Conservation (phyloP, 2,113 vertebrate species). For the Zapornia atra region DNA sequence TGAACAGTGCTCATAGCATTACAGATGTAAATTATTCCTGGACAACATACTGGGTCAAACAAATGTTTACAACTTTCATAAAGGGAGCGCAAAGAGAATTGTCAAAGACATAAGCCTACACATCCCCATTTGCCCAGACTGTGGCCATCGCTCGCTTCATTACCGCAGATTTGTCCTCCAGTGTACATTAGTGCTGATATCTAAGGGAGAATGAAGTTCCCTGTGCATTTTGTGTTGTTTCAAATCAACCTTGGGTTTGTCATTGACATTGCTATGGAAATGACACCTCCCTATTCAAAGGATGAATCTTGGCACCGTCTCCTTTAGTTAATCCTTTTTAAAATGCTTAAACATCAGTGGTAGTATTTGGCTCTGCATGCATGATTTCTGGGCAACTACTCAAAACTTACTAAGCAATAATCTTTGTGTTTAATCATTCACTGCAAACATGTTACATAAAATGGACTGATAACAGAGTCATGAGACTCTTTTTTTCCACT, state of each 20-base stretch:
- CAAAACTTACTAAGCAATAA: slow-evolving; percentile 52
- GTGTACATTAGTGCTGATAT: not conserved
- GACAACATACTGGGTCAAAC: not conserved
- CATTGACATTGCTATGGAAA: not conserved
- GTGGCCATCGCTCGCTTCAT: not conserved
- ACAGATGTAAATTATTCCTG: not conserved
- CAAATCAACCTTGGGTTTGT: not conserved
- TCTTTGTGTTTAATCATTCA: slow-evolving; percentile 62
- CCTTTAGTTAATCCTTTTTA: slow-evolving; percentile 19
- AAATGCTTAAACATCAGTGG: not conserved
- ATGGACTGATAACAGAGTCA: slow-evolving; percentile 28
- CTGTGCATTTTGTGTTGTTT: not conserved
- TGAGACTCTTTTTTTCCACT: not conserved
- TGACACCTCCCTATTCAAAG: not conserved
- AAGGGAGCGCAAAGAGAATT: not conserved
- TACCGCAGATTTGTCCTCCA: not conserved
- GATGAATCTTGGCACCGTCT: not conserved
- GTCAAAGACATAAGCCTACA: not conserved
- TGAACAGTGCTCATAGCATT: not conserved
- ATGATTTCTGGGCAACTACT: slow-evolving; percentile 61
- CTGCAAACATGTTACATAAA: slow-evolving; percentile 53
- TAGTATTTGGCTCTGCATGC: slow-evolving; percentile 42
- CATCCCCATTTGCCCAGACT: accelerated
- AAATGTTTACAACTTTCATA: accelerated
- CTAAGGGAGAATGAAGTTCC: not conserved